Base-by-base conservation (phyloP, 2,888 invertebrate genomes). In the Watsonalla binaria region DNA sequence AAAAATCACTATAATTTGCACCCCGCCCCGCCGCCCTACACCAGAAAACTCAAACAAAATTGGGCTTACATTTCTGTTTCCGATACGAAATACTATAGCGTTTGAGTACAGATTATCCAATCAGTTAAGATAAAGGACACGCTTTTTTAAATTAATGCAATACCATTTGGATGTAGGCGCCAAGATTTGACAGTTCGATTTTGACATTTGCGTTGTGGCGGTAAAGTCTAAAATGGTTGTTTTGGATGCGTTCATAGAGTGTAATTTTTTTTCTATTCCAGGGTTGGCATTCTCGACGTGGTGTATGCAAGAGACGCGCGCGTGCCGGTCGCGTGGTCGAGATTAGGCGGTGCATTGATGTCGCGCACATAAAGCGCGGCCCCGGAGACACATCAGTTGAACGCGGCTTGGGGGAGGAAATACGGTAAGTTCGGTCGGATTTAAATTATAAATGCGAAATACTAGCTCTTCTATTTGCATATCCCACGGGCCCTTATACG, bases 91-190 rank as follows among this genome's bases (percentile, higher is more conserved):
- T 84, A 82, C 82, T 84, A 84, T 87, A 84, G 72, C 88, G 77
- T 89, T 90, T 89, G 89, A 90, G 80, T 80, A 88, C 85, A 90
- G 90, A 90, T 90, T 90, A 90, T 88, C 90, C 90, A 90, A 90
- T 90, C 90, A 90, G 90, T 88, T 88, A 90, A 89, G 90, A 90
- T 90, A 90, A 89, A 87, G 82, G 85, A 85, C 86, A 88, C 87
- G 87, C 86, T 89, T 90, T 88, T 90, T 42, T 80, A 71, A 57
- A 60, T 47, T 11, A 6, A 56, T 57, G 62, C 67, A 75, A 73
- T 71, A 70, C 62, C 52, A 56, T 60, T 70, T 62, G 2, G 72
- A 42, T 45, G 56, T 77, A 79, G 68, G 63, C 76, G 80, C 76
- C 82, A 77, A 76, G 75, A 62, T 63, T 60, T 72, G 59, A 64